These are phyloP conservation scores for Seira musarum DNA, from an alignment of 2,888 invertebrate species.

Conservation along the genomic window DNA sequence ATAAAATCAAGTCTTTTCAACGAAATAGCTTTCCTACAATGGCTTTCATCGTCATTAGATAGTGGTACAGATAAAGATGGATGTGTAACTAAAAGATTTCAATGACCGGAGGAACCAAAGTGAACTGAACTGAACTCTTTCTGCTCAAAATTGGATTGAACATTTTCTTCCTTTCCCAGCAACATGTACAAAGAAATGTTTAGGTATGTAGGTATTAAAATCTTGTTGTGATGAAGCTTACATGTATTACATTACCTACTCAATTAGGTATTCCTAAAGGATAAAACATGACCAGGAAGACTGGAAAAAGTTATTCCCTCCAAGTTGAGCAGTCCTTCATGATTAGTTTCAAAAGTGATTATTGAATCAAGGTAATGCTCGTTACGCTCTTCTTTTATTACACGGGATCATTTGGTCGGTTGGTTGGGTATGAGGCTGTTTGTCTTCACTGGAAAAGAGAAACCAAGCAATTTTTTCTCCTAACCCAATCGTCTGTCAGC, in stretches of 20 bases:
- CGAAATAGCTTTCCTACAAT: neutral
- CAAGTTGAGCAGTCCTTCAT: neutral
- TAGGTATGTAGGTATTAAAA: neutral
- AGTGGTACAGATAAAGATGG: neutral
- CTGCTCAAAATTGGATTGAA: neutral
- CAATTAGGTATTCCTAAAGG: too few species aligned
- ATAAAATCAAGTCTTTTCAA: neutral
- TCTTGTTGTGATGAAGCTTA: too few species aligned
- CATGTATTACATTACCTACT: too few species aligned
- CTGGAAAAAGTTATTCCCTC: too few species aligned
- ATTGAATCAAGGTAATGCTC: neutral
- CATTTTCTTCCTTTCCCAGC: neutral
- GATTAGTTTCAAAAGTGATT: neutral
- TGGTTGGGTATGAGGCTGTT: too few species aligned
- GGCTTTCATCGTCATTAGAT: neutral
- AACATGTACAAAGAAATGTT: neutral
- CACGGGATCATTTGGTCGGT: neutral
- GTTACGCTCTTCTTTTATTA: neutral
- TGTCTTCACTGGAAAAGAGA: neutral
- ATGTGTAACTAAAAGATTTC: neutral
- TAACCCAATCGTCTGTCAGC: neutral
- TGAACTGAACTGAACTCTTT: neutral
- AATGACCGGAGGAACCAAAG: too few species aligned
- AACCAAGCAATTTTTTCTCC: neutral
- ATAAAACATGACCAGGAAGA: too few species aligned